phyloP scores from a whole-genome alignment of 2,797 vertebrate genomes.

The Falco rusticolus region DNA sequence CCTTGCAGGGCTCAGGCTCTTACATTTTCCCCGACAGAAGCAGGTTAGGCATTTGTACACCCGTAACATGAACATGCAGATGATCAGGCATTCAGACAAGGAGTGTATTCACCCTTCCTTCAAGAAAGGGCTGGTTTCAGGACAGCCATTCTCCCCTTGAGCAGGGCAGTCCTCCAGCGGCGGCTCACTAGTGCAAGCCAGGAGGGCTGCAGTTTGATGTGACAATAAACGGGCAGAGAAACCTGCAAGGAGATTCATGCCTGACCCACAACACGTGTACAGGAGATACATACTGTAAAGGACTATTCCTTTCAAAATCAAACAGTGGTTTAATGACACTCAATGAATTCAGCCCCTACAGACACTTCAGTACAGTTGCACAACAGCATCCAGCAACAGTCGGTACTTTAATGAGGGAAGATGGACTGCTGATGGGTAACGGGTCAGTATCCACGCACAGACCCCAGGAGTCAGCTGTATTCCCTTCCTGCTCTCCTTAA shows the following conservation, averaged over 20 bases:
- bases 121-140: background rate
- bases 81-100: background rate
- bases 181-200: background rate
- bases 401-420: background rate
- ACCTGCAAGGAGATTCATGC: background rate
- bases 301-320: background rate
- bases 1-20: background rate
- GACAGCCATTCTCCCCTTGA: background rate
- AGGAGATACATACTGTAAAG: background rate
- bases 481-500: background rate
- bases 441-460: background rate
- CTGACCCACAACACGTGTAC: background rate
- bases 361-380: background rate
- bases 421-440: background rate
- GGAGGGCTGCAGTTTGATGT: background rate
- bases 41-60: background rate
- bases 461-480: background rate
- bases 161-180: background rate
- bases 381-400: background rate
- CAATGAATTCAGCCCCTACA: background rate
- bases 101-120: background rate
- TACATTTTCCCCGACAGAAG: background rate
- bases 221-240: background rate
- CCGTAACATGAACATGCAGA: accelerated
- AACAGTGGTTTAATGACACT: background rate